Percentiles rank a stretch among this genome's conserved stretches.
These are phyloP conservation scores for Penaeus monodon DNA, from an alignment of 2,888 invertebrate genomes.

Conservation along the genomic window DNA sequence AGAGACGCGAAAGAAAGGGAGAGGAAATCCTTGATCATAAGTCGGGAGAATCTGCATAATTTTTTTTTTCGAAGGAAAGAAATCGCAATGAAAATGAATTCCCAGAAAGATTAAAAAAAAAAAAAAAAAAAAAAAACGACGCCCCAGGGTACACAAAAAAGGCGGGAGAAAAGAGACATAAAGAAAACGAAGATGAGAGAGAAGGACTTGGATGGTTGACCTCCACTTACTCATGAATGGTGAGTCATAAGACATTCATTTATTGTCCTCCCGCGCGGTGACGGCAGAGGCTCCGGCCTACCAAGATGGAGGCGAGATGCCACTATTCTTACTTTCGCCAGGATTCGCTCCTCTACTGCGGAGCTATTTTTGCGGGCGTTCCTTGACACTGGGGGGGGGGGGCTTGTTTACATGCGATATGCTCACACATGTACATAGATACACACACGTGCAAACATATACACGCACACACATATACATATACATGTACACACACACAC, in stretches of 20 bases:
- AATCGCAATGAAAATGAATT: not conserved
- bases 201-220: not conserved
- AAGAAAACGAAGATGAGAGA: slow-evolving; percentile 24
- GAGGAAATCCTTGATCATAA: not conserved
- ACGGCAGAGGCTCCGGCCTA: not conserved
- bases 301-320: too few relatives aligned
- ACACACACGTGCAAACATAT: too few relatives aligned
- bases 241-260: slow-evolving; percentile 42
- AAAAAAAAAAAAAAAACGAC: not conserved
- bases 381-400: too few relatives aligned
- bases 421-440: too few relatives aligned
- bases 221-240: slow-evolving; percentile 34
- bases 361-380: too few relatives aligned
- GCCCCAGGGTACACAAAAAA: not conserved
- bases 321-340: too few relatives aligned
- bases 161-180: not conserved
- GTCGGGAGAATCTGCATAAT: not conserved
- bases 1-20: not conserved
- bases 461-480: too few relatives aligned
- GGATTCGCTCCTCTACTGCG: too few relatives aligned
- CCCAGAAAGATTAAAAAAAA: not conserved
- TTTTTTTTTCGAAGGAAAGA: not conserved
- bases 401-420: too few relatives aligned
- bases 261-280: slow-evolving; percentile 16
- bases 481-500: too few relatives aligned